Evolutionary conservation across 2,797 vertebrate genomes (phyloP).

Genomic region (Trachops cirrhosus): DNA sequence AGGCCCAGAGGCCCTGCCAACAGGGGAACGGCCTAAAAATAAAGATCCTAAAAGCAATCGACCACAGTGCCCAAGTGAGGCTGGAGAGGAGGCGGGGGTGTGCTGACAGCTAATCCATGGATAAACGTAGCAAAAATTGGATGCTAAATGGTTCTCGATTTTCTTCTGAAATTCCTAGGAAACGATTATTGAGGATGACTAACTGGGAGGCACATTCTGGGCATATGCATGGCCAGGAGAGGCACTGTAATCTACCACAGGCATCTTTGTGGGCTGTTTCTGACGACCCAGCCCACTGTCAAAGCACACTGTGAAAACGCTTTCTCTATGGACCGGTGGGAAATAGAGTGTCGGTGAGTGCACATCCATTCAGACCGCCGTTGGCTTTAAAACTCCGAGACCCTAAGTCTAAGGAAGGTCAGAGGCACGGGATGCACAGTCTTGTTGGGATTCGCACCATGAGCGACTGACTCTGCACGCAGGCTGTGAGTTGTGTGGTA

Average conservation of each 20-base stretch:
- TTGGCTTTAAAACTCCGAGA: neutral
- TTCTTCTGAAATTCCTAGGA: neutral
- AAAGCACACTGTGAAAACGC: neutral
- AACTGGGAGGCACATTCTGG: neutral
- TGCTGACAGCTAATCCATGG: neutral
- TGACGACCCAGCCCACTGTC: neutral
- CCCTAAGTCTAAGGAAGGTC: neutral
- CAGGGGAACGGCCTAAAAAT: neutral
- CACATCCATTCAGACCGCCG: neutral
- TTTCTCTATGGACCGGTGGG: neutral
- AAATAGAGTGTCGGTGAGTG: neutral
- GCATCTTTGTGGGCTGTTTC: neutral
- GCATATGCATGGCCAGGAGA: neutral
- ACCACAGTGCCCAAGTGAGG: neutral
- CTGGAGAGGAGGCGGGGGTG: accelerated
- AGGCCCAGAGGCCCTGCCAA: neutral
- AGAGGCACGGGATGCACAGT: accelerated
- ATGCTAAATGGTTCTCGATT: neutral
- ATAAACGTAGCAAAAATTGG: neutral
- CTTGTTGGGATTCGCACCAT: accelerated
- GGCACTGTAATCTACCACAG: too few relatives aligned
- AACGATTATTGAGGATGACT: neutral
- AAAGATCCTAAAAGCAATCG: neutral
- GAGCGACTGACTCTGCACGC: accelerated
- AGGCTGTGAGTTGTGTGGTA: accelerated